phyloP scores from a whole-genome alignment of 2,113 vertebrate species.

The Xenopus borealis region DNA sequence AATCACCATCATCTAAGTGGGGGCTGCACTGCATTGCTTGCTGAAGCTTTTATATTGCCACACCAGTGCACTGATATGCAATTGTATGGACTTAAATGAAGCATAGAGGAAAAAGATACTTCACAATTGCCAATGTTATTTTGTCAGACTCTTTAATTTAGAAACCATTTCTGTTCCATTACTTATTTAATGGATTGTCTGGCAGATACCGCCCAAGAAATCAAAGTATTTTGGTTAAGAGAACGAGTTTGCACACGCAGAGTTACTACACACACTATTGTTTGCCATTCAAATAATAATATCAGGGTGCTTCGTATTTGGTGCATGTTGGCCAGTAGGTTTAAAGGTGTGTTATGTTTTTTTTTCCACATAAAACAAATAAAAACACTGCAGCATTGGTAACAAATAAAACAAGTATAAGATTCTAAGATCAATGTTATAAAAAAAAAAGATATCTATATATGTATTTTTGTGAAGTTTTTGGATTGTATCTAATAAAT shows the following conservation, averaged over 20 bases:
- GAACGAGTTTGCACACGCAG: background rate
- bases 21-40: conserved; percentile 61
- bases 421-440: background rate
- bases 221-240: conserved; percentile 22
- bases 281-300: conserved; percentile 12
- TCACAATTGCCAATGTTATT: conserved; percentile 65
- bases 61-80: conserved; percentile 59
- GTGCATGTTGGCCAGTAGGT: conserved; percentile 11
- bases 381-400: background rate
- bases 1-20: conserved; percentile 59
- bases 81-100: conserved; percentile 58
- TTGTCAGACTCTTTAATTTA: conserved; percentile 58
- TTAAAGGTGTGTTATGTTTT: background rate
- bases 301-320: background rate
- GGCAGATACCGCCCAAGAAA: conserved; percentile 6
- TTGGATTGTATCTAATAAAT: background rate
- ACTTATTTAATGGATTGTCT: conserved; percentile 28
- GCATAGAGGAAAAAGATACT: conserved; percentile 53
- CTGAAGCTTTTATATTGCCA: conserved; percentile 56
- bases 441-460: background rate
- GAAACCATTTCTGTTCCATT: conserved; percentile 42
- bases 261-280: background rate
- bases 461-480: background rate
- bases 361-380: background rate
- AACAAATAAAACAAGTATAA: background rate